Base-by-base conservation (phyloP, 2,888 invertebrate species). In the Lasiommata megera region DNA sequence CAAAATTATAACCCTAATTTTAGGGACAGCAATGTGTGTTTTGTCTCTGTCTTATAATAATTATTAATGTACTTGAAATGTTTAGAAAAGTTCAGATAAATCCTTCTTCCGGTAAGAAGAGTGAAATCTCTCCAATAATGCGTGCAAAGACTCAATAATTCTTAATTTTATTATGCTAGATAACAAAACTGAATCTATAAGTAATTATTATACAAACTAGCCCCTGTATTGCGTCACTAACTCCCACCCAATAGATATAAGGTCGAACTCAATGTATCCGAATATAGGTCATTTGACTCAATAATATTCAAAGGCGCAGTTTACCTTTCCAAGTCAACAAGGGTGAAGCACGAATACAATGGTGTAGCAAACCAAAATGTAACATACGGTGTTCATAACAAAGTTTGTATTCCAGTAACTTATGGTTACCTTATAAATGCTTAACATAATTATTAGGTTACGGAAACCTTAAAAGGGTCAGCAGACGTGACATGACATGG, bases 381-480 rank as follows among this genome's bases (percentile, higher is more conserved):
- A 11, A 16, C 16, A 6, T 46, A 31, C 16, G 3, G 11, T 16
- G 29, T 11, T 29, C 1, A 29, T 29, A 5, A 31, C 11, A 46
- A 46, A 46, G 46, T 46, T 46, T 16, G 31, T 46, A 31, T 31
- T 46, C 31, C 16, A 14, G 9, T 16, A 11, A 29, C 31, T 11
- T 16, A 31, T 28, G 9, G 28, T 44, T 46, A 46, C 46, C 46
- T 29, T 46, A 29, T 44, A 44, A 44, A 29, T 44, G 44, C 44
- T 54, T 31, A 52, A 36, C 40, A 48, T 47, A 34, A 52, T 56
- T 56, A 56, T 50, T 51, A 29, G 43, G 46, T 58, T 58, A 58
- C 34, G 36, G 53, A 58, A 58, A 31, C 57, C 53, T 48, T 53
- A 57, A 41, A 57, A 57, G 47, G 46, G 57, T 54, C 28, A 44